Conservation (phyloP, 2,797 vertebrate genomes). For the Rhinoraja longicauda region DNA sequence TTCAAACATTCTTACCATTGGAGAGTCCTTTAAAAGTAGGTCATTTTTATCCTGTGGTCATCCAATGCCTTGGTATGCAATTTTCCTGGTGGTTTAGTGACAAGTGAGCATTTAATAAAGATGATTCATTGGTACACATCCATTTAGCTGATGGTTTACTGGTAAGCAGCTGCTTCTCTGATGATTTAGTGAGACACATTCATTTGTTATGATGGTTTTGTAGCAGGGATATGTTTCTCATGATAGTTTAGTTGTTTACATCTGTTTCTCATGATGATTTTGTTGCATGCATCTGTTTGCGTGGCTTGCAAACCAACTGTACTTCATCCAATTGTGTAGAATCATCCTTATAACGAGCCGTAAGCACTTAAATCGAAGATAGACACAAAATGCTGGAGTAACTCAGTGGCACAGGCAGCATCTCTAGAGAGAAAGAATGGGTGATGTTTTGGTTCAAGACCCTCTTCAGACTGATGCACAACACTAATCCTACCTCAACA, state of each 20-base stretch:
- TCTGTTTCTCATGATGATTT: slow-evolving; percentile 12
- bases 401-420: too few relatives aligned
- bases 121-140: slow-evolving; percentile 1
- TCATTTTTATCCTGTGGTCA: not conserved
- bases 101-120: not conserved
- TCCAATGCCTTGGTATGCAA: not conserved
- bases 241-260: slow-evolving; percentile 29
- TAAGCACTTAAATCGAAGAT: too few relatives aligned
- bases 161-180: not conserved
- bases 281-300: not conserved
- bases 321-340: not conserved
- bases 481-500: too few relatives aligned
- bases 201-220: slow-evolving; percentile 29
- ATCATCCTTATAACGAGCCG: not conserved
- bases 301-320: not conserved
- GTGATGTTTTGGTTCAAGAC: too few relatives aligned
- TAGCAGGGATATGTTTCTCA: not conserved
- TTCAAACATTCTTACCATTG: not conserved
- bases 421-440: too few relatives aligned
- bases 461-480: too few relatives aligned
- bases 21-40: not conserved
- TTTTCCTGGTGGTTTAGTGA: slow-evolving; percentile 1
- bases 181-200: slow-evolving; percentile 9
- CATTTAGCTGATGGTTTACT: not conserved
- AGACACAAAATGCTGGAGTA: too few relatives aligned